Evolutionary conservation across 1,140 invertebrate genomes (phyloP).

Genomic region (Drosophila mojavensis): DNA sequence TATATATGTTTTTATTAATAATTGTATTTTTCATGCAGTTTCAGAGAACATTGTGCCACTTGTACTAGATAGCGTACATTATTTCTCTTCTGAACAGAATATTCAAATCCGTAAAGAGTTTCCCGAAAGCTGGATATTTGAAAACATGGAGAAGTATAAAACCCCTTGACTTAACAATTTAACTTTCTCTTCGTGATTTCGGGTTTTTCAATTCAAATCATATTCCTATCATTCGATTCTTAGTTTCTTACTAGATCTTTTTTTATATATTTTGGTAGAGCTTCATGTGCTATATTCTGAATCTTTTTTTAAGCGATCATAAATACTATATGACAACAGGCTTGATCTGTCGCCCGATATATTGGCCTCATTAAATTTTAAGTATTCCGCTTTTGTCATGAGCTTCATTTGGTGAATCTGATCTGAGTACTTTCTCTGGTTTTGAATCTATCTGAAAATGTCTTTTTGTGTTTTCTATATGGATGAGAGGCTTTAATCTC

Average conservation of each 20-base stretch:
- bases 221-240: not conserved
- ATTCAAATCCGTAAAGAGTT: conserved; percentile 29
- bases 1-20: not conserved
- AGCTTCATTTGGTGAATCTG: too few relatives aligned
- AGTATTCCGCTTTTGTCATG: too few relatives aligned
- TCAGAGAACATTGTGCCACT: conserved; percentile 8
- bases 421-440: too few relatives aligned
- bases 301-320: too few relatives aligned
- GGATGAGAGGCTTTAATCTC: too few relatives aligned
- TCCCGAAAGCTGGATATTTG: conserved; percentile 38
- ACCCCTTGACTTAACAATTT: not conserved
- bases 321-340: too few relatives aligned
- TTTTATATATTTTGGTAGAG: too few relatives aligned
- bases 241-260: not conserved
- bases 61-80: conserved; percentile 13
- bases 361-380: too few relatives aligned
- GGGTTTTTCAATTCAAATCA: not conserved
- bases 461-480: too few relatives aligned
- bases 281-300: too few relatives aligned
- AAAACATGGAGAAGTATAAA: conserved; percentile 47
- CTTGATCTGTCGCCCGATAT: too few relatives aligned
- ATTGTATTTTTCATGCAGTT: conserved; percentile 8
- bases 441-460: too few relatives aligned
- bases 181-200: not conserved
- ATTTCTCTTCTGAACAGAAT: not conserved